Base-by-base conservation (phyloP, 2,113 vertebrate genomes). In the Sander lucioperca region DNA sequence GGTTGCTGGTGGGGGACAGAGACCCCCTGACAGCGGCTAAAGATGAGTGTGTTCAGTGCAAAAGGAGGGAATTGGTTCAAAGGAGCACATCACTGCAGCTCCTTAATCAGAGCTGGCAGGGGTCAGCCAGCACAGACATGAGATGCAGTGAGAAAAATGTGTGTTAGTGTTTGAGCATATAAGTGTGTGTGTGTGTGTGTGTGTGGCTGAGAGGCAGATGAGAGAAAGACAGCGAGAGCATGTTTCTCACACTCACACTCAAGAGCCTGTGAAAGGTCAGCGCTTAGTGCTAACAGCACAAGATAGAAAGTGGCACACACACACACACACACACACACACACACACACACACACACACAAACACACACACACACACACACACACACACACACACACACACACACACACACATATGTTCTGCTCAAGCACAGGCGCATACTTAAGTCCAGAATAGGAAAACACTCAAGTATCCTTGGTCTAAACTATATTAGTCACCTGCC, bases 71-170 rank as follows among this genome's bases (percentile, higher is more conserved):
- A 95, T 94, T 93, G 95, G 95, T 96, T 97, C 96, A 97, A 97
- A 98, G 96, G 95, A 97, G 96, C 96, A 97, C 96, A 97, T 97
- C 96, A 96, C 95, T 96, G 95, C 96, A 96, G 96, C 97, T 97
- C 96, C 97, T 97, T 98, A 97, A 98, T 98, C 96, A 96, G 95
- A 95, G 94, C 91, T 95, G 96, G 96, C 96, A 97, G 96, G 95
- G 96, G 96, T 97, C 96, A 96, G 96, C 94, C 95, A 92, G 95
- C 89, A 95, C 94, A 95, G 94, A 95, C 88, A 89, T 85, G 82
- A 92, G 90, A 88, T 76, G 83, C 83, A 85, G 75, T 3, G 51
- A 78, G 82, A 48, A 86, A 80, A 69, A 68, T 62, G 81, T 73
- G 81, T 82, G 82, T 85, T 69, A 51, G 64, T 65, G 76, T 53